These are phyloP conservation scores for Tanytarsus gracilentus DNA, from an alignment of 2,888 invertebrate genomes.

Conservation along the genomic window DNA sequence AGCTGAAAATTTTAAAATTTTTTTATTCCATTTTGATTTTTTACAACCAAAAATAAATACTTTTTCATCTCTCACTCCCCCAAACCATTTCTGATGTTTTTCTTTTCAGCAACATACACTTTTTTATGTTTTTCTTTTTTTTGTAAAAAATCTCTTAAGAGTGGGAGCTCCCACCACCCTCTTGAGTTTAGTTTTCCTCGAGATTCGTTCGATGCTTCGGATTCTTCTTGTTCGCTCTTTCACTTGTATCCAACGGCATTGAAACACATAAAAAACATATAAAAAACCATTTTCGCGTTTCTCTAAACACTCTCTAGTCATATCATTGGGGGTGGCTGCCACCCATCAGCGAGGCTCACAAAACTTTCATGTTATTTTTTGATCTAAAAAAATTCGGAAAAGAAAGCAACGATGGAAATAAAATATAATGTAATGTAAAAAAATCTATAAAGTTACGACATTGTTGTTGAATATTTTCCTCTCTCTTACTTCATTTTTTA, in stretches of 20 bases:
- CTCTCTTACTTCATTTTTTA: conserved; percentile 9
- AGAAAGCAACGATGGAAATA: conserved; percentile 3
- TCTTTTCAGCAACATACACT: too few relatives aligned
- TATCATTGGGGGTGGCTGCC: not conserved
- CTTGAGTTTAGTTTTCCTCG: too few relatives aligned
- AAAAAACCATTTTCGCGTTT: conserved; percentile 26
- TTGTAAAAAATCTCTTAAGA: too few relatives aligned
- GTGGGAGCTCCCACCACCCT: too few relatives aligned
- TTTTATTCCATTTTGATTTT: too few relatives aligned
- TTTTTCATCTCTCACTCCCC: too few relatives aligned
- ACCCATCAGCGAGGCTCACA: not conserved
- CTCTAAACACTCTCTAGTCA: conserved; percentile 28
- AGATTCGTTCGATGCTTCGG: conserved; percentile 2
- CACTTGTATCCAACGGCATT: conserved; percentile 4
- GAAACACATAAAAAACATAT: conserved; percentile 28
- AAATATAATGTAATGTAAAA: conserved; percentile 25
- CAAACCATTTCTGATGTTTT: too few relatives aligned
- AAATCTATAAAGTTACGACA: conserved; percentile 24
- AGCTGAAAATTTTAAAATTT: too few relatives aligned
- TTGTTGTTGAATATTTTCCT: conserved; percentile 7
- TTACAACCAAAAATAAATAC: too few relatives aligned
- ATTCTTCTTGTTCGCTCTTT: not conserved
- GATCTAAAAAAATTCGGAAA: conserved; percentile 7
- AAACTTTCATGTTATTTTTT: conserved; percentile 21
- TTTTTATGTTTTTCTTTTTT: too few relatives aligned